These are phyloP conservation scores for Ptiloglossa arizonensis DNA, from an alignment of 1,140 invertebrate species.

Conservation along the genomic window DNA sequence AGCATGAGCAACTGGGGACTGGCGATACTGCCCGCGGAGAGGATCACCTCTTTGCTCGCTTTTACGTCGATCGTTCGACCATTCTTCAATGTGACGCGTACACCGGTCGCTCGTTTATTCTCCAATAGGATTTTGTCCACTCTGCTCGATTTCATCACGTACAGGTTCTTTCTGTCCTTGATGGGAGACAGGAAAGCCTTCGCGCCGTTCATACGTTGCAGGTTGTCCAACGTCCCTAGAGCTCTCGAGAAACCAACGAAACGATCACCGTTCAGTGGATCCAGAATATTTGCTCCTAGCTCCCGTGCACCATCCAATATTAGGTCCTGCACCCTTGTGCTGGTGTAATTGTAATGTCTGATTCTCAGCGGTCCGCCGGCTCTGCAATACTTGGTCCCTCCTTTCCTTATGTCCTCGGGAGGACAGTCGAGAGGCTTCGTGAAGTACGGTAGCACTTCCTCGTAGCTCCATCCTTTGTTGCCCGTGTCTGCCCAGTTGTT, in stretches of 20 bases:
- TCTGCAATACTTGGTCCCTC: slow-evolving; percentile 69
- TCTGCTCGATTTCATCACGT: slow-evolving; percentile 84
- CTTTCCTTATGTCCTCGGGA: slow-evolving; percentile 58
- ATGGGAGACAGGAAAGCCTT: slow-evolving; percentile 85
- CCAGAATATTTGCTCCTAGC: slow-evolving; percentile 75
- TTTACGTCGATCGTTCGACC: slow-evolving; percentile 73
- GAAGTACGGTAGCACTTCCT: slow-evolving; percentile 84
- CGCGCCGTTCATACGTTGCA: slow-evolving; percentile 85
- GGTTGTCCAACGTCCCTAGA: slow-evolving; percentile 80
- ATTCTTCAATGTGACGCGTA: slow-evolving; percentile 79
- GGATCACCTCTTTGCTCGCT: slow-evolving; percentile 84
- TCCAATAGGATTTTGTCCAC: slow-evolving; percentile 84
- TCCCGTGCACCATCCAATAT: slow-evolving; percentile 75
- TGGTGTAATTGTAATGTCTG: slow-evolving; percentile 82
- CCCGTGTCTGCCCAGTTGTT: slow-evolving; percentile 85
- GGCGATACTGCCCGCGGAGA: slow-evolving; percentile 84
- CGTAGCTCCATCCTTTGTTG: slow-evolving; percentile 82
- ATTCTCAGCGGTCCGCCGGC: slow-evolving; percentile 71
- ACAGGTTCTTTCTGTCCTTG: slow-evolving; percentile 85
- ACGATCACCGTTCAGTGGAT: slow-evolving; percentile 75
- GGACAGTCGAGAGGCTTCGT: slow-evolving; percentile 78
- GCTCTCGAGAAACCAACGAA: slow-evolving; percentile 82
- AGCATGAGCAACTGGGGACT: slow-evolving; percentile 87
- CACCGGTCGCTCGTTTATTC: slow-evolving; percentile 70
- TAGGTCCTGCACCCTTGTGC: slow-evolving; percentile 70